Evolutionary conservation across 2,113 vertebrate genomes (phyloP), one percentile per base, ranked within the genome.

Genomic region (Anser brachyrhynchus): DNA sequence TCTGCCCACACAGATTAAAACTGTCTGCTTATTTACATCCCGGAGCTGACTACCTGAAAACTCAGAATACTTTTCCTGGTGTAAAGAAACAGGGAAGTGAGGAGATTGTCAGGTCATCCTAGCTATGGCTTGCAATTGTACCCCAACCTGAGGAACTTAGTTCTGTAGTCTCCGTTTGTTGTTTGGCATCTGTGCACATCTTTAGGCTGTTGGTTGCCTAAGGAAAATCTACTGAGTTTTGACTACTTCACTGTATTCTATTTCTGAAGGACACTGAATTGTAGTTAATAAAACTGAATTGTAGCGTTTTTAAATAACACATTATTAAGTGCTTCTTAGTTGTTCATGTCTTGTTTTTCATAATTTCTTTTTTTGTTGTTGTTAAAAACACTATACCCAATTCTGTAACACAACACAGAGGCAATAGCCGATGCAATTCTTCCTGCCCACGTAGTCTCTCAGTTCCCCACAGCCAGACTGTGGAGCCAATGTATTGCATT

Each of bases 1-100:
- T 90, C 85, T 94, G 85, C 87, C 62, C 49, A 39, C 67, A 29
- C 44, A 62, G 84, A 82, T 52, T 26, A 93, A n/a, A 96, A 37
- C 51, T 73, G 78, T 29, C 52, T 94, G 33, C 64, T 93, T 39
- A 20, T 76, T 91, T 79, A 69, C 39, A 52, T 76, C 54, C 23
- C 23, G 12, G 33, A 90, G 33, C 49, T 85, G 74, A 72, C 78
- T 57, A 49, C 29, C 58, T 82, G 26, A 61, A 82, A 85, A 81
- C 33, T 57, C 49, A 58, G 52, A 65, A 37, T 23, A 11, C 62
- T 82, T 21, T 39, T 87, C 16, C 31, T 81, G 41, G 58, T 57
- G 37, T 29, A 57, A 33, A 5, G 49, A 73, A 39, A 13, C 10
- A 11, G 70, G 35, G 35, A 73, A 57, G 35, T 13, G 15, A 84